Evolutionary conservation across 1,140 invertebrate species (phyloP).

Genomic region (Drosophila kepulauana): DNA sequence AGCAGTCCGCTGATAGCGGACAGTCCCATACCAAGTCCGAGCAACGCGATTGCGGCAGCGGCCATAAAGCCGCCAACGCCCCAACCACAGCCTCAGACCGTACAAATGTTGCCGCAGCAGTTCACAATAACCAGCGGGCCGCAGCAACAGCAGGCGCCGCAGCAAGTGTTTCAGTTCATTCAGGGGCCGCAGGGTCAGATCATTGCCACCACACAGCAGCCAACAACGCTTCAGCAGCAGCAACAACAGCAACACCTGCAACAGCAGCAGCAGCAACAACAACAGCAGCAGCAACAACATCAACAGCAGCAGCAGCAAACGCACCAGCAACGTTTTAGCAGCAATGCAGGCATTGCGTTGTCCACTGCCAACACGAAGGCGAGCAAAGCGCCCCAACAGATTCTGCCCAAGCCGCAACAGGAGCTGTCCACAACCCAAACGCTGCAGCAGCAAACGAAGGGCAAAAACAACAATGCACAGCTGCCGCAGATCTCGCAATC

Average conservation of each 20-base stretch:
- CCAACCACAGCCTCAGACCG: conserved; percentile 50
- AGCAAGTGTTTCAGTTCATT: conserved; percentile 83
- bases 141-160: conserved; percentile 66
- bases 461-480: conserved; percentile 50
- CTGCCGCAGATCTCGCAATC: conserved; percentile 76
- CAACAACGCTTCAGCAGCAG: conserved; percentile 55
- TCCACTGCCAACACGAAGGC: conserved; percentile 61
- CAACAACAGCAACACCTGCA: conserved; percentile 53
- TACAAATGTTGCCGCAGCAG: conserved; percentile 83
- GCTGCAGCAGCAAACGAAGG: conserved; percentile 57
- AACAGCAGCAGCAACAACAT: conserved; percentile 61
- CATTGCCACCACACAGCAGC: conserved; percentile 69
- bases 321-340: conserved; percentile 61
- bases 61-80: conserved; percentile 82
- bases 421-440: conserved; percentile 35
- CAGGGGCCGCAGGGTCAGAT: conserved; percentile 82
- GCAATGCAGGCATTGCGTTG: conserved; percentile 63
- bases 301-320: conserved; percentile 58
- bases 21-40: conserved; percentile 81
- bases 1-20: conserved; percentile 84
- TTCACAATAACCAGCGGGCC: conserved; percentile 70
- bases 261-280: conserved; percentile 54
- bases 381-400: conserved; percentile 78
- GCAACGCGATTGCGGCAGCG: conserved; percentile 71
- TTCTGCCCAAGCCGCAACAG: conserved; percentile 81